Evolutionary conservation across 2,888 invertebrate genomes (phyloP).

Genomic region (Cosmopolites sordidus): DNA sequence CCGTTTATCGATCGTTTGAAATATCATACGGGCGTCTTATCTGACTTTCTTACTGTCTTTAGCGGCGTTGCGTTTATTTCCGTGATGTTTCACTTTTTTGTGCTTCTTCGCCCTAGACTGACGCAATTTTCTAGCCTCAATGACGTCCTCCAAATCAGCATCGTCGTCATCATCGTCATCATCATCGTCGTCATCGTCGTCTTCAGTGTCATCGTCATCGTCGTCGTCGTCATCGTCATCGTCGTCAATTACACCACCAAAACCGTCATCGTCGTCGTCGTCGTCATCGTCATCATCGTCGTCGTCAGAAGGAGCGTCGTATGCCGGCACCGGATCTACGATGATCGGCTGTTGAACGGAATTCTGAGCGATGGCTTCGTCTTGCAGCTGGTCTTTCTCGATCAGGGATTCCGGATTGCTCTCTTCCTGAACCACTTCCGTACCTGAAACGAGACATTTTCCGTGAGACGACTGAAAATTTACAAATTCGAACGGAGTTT

Average conservation of each 20-base stretch:
- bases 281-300: slow-evolving; percentile 59
- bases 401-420: slow-evolving; percentile 32
- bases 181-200: slow-evolving; percentile 59
- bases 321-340: slow-evolving; percentile 44
- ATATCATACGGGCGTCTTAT: slow-evolving; percentile 3
- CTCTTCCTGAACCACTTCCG: slow-evolving; percentile 25
- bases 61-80: slow-evolving; percentile 26
- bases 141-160: slow-evolving; percentile 64
- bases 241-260: slow-evolving; percentile 56
- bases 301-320: slow-evolving; percentile 47
- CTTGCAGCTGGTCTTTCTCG: slow-evolving; percentile 43
- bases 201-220: slow-evolving; percentile 56
- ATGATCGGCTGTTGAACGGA: slow-evolving; percentile 40
- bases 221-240: slow-evolving; percentile 52
- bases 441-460: slow-evolving; percentile 28
- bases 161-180: slow-evolving; percentile 64
- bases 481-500: too few species aligned
- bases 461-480: too few species aligned
- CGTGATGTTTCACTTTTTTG: slow-evolving; percentile 35
- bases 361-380: slow-evolving; percentile 31
- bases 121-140: slow-evolving; percentile 73
- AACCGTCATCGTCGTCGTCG: slow-evolving; percentile 51
- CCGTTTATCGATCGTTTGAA: too few species aligned
- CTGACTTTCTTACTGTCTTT: slow-evolving; percentile 40
- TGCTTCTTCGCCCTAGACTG: slow-evolving; percentile 60